Evolutionary conservation across 1,140 invertebrate species (phyloP), one percentile per base, ranked within the genome.

Genomic region (Drosophila persimilis): DNA sequence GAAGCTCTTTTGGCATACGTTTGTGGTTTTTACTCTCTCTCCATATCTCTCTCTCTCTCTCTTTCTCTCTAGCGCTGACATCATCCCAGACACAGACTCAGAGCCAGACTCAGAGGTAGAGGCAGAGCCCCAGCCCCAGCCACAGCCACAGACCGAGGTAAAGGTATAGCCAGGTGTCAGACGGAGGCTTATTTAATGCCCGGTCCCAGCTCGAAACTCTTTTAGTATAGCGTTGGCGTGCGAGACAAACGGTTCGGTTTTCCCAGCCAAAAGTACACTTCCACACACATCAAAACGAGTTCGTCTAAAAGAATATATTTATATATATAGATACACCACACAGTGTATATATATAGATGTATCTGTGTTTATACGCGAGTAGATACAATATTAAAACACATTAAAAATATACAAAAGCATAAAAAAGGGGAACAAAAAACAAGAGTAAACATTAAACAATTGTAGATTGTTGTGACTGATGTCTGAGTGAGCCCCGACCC

Each of bases 171-270:
- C 74, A 86, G 77, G 62, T 86, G 81, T 59, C 55, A 61, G 77
- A 63, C 54, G 39, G 66, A 46, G 69, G 81, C 73, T 73, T 88
- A 88, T 88, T 88, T 88, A 88, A 88, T 81, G 83, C 53, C 58
- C 48, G 71, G 57, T 26, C 71, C 66, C 74, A 76, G 79, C 84
- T 66, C 45, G 43, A 88, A 83, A 79, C 84, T 88, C 83, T 88
- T 88, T 88, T 88, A 88, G 83, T 88, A 88, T 86, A 88, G 84
- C 83, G 84, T 88, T 89, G 83, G 83, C 83, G 83, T 88, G 83
- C 84, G 59, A 89, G 63, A 79, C 66, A 88, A 67, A 56, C 83
- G 83, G 84, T 88, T 88, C 83, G 83, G 79, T 83, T 69, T 29
- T 50, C 29, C 50, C 44, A 54, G 59, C 72, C 73, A n/a, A 26